Evolutionary conservation across 1,140 invertebrate species (phyloP).

Genomic region (Eciton burchellii): DNA sequence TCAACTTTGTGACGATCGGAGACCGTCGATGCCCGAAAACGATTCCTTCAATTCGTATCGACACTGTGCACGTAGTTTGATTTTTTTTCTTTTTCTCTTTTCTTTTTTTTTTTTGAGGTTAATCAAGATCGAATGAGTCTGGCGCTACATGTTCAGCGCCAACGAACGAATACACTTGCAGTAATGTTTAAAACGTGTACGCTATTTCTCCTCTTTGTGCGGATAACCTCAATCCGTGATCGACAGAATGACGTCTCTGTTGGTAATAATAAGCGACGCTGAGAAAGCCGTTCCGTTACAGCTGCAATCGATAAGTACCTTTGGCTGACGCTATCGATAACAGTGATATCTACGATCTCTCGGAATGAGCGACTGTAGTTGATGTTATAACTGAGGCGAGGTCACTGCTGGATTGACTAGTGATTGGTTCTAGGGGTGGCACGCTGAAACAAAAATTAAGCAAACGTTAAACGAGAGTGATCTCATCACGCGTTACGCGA

Average conservation of each 20-base stretch:
- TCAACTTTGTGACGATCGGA: not conserved
- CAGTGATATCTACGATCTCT: conserved; percentile 74
- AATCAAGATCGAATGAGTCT: not conserved
- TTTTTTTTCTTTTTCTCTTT: too few species aligned
- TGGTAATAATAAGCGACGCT: not conserved
- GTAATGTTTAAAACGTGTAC: not conserved
- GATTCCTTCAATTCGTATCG: not conserved
- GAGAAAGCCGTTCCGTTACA: not conserved
- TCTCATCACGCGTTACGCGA: not conserved
- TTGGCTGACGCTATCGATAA: not conserved
- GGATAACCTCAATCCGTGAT: not conserved
- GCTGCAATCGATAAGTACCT: conserved; percentile 18
- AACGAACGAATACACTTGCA: not conserved
- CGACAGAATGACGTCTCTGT: not conserved
- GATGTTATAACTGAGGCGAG: conserved; percentile 81
- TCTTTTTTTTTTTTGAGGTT: too few species aligned
- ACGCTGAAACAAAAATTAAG: conserved; percentile 77
- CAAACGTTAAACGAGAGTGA: not conserved
- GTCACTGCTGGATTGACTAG: conserved; percentile 78
- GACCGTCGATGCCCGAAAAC: not conserved
- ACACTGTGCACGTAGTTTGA: not conserved
- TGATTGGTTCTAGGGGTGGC: conserved; percentile 83
- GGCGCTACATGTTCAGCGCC: not conserved
- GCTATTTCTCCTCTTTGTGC: conserved; percentile 12
- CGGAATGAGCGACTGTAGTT: conserved; percentile 77